Evolutionary conservation across 2,113 vertebrate genomes (phyloP), one percentile per base, ranked within the genome.

Genomic region (Bufo bufo): DNA sequence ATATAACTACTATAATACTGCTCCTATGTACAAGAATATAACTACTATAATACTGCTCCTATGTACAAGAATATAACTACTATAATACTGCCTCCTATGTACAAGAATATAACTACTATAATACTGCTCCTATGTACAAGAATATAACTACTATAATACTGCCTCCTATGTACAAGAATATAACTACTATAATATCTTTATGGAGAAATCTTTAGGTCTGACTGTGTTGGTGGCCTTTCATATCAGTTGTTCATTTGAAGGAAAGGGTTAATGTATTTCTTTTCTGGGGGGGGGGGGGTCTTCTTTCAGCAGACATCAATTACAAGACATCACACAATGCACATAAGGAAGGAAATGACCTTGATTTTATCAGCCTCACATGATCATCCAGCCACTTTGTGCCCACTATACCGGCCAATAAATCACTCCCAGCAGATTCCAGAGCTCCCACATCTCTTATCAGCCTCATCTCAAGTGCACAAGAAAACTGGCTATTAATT

Each of bases 331-430:
- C 74, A 85, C 23, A 85, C 54, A 85, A 20, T 47, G 84, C 49
- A 12, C 33, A n/a, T 58, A n/a, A 20, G 47, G 74, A 77, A 86
- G 72, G 74, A 83, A 83, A 50, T 47, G 72, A 58, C 72, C 72
- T 85, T 85, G 84, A 86, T 86, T 77, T 77, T 86, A 86, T 86
- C 85, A 77, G 72, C 47, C 19, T 66, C 13, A 65, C 77, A 47
- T 65, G 19, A 50, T 78, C 74, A 65, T 63, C 43, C 85, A 86
- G 56, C 54, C 59, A 86, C 85, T 77, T 86, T 77, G 85, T 77
- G 63, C 43, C 56, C 58, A 50, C 72, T 85, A 50, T 45, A 86
- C 45, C 20, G 33, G 52, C 10, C 81, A 83, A 83, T 83, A 86
- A 77, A 86, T 86, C 71, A 75, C 84, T 83, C 81, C 47, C 0